Evolutionary conservation across 2,888 invertebrate genomes (phyloP), one percentile per base, ranked within the genome.

Genomic region (Stenotaenia linearis): DNA sequence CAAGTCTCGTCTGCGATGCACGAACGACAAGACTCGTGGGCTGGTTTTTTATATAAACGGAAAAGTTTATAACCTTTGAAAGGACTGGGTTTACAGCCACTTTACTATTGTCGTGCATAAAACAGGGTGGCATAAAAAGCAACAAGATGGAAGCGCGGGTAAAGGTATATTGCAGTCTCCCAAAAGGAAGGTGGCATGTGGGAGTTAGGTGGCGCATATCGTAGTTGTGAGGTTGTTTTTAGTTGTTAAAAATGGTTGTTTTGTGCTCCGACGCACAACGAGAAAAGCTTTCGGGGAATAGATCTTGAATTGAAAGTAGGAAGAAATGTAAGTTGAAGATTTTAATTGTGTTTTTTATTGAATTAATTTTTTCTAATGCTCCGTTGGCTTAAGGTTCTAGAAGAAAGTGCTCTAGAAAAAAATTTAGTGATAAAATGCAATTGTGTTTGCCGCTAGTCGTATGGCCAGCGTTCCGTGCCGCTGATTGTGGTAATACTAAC

Each of bases 11-110:
- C 69, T 69, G 25, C n/a, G 69, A 69, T 69, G 69, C 69, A 69
- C 69, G 69, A 69, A 69, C 69, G 69, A 69, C 69, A 69, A 69
- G 69, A 69, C 69, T 69, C 69, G 69, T 69, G 69, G 69, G 69
- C 25, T 69, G 15, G 7, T 69, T 69, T 69, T 69, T 69, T 69
- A 69, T 69, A 69, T 69, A 69, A 69, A 69, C 69, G 69, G 69
- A 69, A 69, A 69, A 69, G 69, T 69, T 69, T 69, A 69, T 69
- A 69, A 69, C 69, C 69, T 69, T 28, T 69, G 69, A 69, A 69
- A 69, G 69, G 28, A 69, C 69, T 69, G 25, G 69, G 69, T 69
- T 69, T 69, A 69, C 69, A 69, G 69, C 69, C 69, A 69, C 69
- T 69, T 69, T 69, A 69, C 69, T 69, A 69, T 69, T 69, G 69